These are phyloP conservation scores for Alouatta palliata DNA, from an alignment of 2,113 vertebrate species.

Conservation along the genomic window DNA sequence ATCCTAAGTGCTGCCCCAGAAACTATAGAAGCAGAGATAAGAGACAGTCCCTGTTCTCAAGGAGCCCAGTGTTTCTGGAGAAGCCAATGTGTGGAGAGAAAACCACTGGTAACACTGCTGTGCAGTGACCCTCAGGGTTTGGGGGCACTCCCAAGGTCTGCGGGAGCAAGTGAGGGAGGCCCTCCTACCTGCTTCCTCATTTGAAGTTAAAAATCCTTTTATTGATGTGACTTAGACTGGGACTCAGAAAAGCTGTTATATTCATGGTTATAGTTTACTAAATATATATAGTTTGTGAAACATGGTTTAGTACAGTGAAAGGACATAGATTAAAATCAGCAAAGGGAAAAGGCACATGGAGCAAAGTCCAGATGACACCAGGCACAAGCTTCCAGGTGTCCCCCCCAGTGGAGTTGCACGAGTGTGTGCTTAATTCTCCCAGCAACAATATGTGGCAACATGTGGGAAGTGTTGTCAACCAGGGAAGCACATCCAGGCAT, in stretches of 20 bases:
- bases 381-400: neutral
- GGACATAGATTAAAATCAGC: neutral
- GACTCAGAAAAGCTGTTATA: neutral
- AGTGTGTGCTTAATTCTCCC: no score
- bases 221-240: neutral
- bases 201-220: neutral
- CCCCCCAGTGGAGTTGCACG: neutral
- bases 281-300: neutral
- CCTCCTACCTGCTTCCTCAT: neutral
- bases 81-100: neutral
- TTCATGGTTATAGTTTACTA: neutral
- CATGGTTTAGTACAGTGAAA: neutral
- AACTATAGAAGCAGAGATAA: neutral
- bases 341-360: neutral
- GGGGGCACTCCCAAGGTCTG: neutral
- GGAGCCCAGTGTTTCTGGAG: no score
- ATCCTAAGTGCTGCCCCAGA: neutral
- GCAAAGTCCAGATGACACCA: neutral
- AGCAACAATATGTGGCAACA: neutral
- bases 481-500: neutral
- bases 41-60: neutral
- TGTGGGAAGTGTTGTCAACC: neutral
- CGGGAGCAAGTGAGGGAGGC: neutral
- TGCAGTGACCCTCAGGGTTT: neutral
- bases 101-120: neutral